phyloP scores from a whole-genome alignment of 2,797 vertebrate species.

The Vespertilio murinus region DNA sequence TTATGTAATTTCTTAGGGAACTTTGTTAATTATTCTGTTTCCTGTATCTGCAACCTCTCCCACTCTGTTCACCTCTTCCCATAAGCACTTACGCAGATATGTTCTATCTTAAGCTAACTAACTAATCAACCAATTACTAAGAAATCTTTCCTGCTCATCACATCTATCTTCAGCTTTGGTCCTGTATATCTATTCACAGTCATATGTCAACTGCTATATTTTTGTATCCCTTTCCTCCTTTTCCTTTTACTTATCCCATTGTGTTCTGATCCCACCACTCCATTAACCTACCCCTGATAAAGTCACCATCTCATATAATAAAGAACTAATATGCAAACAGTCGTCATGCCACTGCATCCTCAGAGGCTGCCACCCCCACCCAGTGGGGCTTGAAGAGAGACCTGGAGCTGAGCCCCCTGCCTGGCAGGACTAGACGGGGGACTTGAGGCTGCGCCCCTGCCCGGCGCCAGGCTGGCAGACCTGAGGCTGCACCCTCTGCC shows the following conservation, averaged over 20 bases:
- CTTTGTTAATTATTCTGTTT: background rate
- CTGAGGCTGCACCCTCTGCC: no score
- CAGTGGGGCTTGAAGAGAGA: no score
- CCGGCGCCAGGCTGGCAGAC: no score
- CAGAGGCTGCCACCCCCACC: no score
- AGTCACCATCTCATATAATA: background rate
- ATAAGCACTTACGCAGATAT: background rate
- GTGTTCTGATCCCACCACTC: background rate
- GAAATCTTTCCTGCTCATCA: background rate
- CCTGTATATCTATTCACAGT: background rate
- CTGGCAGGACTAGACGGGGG: no score
- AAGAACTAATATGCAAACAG: no score
- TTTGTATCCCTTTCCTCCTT: background rate
- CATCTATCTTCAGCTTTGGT: background rate
- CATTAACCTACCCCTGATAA: background rate
- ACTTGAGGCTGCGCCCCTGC: no score
- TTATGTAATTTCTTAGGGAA: background rate
- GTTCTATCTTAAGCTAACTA: slow-evolving; percentile 20
- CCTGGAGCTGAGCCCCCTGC: no score
- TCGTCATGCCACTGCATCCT: no score
- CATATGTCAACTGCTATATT: background rate
- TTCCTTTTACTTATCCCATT: background rate
- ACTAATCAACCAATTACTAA: background rate
- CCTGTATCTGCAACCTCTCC: background rate
- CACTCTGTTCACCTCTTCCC: background rate